Percentiles rank a stretch among this genome's conserved stretches.
These are phyloP conservation scores for Echiichthys vipera DNA, from an alignment of 2,797 vertebrate genomes.

Conservation along the genomic window DNA sequence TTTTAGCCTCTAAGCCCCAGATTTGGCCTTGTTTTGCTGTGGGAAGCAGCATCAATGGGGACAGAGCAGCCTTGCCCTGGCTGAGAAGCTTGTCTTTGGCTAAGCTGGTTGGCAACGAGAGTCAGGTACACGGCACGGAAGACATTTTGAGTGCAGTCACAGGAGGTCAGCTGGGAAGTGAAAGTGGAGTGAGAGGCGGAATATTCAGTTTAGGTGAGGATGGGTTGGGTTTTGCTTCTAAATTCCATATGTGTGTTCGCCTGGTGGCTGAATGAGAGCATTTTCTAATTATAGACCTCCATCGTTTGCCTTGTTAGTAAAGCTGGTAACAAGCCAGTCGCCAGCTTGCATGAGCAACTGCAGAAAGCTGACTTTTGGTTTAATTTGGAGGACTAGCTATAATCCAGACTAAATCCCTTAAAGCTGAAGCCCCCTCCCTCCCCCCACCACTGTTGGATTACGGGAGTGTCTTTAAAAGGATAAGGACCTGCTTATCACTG, in stretches of 20 bases:
- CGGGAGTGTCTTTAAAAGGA: slow-evolving; percentile 88
- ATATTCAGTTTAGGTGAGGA: slow-evolving; percentile 15
- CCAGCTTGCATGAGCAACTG: slow-evolving; percentile 85
- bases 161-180: slow-evolving; percentile 49
- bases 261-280: slow-evolving; percentile 44
- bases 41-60: slow-evolving; percentile 70
- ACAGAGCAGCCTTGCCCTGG: slow-evolving; percentile 68
- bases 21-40: slow-evolving; percentile 81
- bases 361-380: slow-evolving; percentile 87
- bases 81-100: slow-evolving; percentile 72
- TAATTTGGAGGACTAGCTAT: slow-evolving; percentile 89
- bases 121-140: slow-evolving; percentile 68
- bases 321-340: slow-evolving; percentile 77
- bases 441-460: slow-evolving; percentile 80
- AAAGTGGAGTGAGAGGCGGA: slow-evolving; percentile 12
- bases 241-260: slow-evolving; percentile 32
- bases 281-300: slow-evolving; percentile 76
- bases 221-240: slow-evolving; percentile 20
- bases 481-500: slow-evolving; percentile 83
- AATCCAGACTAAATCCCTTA: slow-evolving; percentile 87
- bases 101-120: slow-evolving; percentile 72
- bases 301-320: slow-evolving; percentile 69
- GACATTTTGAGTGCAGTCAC: slow-evolving; percentile 52
- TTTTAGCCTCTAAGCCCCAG: slow-evolving; percentile 80
- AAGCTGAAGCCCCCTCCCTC: slow-evolving; percentile 79